Conservation (phyloP, 1,140 invertebrate species). For the Epicauta chinensis region DNA sequence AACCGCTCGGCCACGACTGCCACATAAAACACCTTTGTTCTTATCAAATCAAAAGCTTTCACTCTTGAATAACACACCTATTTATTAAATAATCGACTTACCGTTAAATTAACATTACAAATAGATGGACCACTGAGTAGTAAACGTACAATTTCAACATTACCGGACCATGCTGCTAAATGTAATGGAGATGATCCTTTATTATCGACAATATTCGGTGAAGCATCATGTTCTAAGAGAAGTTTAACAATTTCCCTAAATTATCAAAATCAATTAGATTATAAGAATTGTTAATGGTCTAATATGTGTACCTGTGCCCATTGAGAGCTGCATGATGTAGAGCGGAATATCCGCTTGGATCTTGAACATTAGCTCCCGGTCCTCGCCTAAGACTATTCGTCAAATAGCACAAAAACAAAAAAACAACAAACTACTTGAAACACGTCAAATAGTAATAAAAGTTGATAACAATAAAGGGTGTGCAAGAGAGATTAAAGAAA, state of each 20-base stretch:
- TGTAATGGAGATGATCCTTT: slow-evolving; percentile 84
- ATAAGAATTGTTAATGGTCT: not conserved
- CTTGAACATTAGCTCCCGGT: slow-evolving; percentile 87
- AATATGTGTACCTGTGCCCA: slow-evolving; percentile 74
- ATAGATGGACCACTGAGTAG: slow-evolving; percentile 68
- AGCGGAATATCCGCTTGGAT: slow-evolving; percentile 89
- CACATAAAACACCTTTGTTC: not conserved
- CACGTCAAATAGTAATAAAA: too few species aligned
- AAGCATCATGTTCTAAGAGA: slow-evolving; percentile 81
- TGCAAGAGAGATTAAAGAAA: too few species aligned
- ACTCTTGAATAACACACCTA: too few species aligned
- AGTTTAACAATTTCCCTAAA: slow-evolving; percentile 80
- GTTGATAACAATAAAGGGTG: too few species aligned
- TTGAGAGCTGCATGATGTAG: slow-evolving; percentile 92
- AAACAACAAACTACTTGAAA: too few species aligned
- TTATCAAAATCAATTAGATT: slow-evolving; percentile 46
- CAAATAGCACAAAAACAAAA: too few species aligned
- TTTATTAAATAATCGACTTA: slow-evolving; percentile 42
- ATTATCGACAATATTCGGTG: slow-evolving; percentile 76
- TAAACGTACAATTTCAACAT: slow-evolving; percentile 73
- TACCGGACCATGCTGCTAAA: slow-evolving; percentile 84
- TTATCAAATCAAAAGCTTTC: too few species aligned
- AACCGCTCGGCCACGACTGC: slow-evolving; percentile 1
- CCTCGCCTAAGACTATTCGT: slow-evolving; percentile 73
- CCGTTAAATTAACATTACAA: slow-evolving; percentile 76